Evolutionary conservation across 2,113 vertebrate genomes (phyloP).

Genomic region (Acinonyx jubatus): DNA sequence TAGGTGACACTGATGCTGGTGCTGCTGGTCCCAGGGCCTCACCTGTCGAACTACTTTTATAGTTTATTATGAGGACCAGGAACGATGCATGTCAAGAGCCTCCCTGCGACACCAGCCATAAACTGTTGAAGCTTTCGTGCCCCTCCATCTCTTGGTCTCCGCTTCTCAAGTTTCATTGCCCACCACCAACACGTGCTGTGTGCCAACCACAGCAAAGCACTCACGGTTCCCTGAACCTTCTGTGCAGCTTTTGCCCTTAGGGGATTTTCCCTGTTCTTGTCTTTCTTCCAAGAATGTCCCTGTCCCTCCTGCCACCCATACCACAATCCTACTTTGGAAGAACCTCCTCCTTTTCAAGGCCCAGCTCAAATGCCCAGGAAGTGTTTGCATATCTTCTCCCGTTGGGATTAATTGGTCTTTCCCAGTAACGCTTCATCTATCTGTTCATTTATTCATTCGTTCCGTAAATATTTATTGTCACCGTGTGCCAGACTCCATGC

Average conservation of each 20-base stretch:
- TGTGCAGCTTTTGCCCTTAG: background rate
- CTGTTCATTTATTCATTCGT: conserved; percentile 35
- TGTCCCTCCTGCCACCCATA: background rate
- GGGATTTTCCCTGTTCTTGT: background rate
- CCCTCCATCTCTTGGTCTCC: background rate
- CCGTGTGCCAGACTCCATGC: background rate
- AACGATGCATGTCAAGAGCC: background rate
- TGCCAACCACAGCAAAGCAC: background rate
- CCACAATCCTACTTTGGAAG: background rate
- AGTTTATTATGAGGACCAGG: background rate
- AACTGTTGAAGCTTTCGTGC: background rate
- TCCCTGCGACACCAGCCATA: background rate
- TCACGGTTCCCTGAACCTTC: background rate
- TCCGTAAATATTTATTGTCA: conserved; percentile 36
- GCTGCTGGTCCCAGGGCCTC: background rate
- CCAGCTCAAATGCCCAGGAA: background rate
- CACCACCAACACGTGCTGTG: background rate
- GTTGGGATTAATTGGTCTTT: conserved; percentile 17
- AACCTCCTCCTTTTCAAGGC: background rate
- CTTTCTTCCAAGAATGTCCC: background rate
- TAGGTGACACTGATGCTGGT: background rate
- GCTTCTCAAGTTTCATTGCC: conserved; percentile 9
- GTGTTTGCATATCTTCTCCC: background rate
- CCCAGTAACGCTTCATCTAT: background rate
- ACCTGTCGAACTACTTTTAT: background rate